Percentiles rank a stretch among this genome's conserved stretches.
phyloP scores from a whole-genome alignment of 2,113 vertebrate species.

The Petrocephalus microphthalmus region DNA sequence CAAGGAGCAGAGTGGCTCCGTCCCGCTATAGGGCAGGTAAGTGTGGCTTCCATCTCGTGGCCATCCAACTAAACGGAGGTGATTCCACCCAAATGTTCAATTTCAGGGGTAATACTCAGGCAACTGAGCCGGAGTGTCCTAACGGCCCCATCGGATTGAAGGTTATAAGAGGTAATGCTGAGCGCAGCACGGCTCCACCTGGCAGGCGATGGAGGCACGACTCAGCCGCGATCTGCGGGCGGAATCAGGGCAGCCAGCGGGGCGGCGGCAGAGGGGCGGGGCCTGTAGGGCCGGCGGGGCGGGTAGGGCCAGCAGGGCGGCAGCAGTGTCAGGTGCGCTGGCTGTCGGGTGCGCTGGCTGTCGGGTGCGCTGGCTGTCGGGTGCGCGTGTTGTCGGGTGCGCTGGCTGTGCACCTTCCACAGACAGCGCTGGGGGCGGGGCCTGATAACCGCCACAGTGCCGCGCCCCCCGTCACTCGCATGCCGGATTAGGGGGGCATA shows the following conservation, averaged over 20 bases:
- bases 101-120: slow-evolving; percentile 24
- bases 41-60: slow-evolving; percentile 4
- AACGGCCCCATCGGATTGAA: slow-evolving; percentile 22
- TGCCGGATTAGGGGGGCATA: slow-evolving; percentile 8
- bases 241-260: slow-evolving; percentile 1
- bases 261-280: too few relatives aligned
- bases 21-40: background rate
- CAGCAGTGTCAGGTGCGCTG: too few relatives aligned
- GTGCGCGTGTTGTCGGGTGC: background rate
- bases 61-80: slow-evolving; percentile 15
- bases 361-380: too few relatives aligned
- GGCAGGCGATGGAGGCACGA: slow-evolving; percentile 2
- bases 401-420: background rate
- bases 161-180: slow-evolving; percentile 20
- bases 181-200: slow-evolving; percentile 19
- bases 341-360: too few relatives aligned
- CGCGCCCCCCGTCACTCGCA: background rate
- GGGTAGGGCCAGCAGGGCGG: too few relatives aligned
- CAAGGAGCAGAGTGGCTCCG: background rate
- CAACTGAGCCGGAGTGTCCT: slow-evolving; percentile 19
- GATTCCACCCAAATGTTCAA: slow-evolving; percentile 24
- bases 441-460: slow-evolving; percentile 11
- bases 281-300: too few relatives aligned
- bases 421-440: background rate
- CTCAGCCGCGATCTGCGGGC: background rate